Evolutionary conservation across 1,140 invertebrate genomes (phyloP), one percentile per base, ranked within the genome.

Genomic region (Idris sp.): DNA sequence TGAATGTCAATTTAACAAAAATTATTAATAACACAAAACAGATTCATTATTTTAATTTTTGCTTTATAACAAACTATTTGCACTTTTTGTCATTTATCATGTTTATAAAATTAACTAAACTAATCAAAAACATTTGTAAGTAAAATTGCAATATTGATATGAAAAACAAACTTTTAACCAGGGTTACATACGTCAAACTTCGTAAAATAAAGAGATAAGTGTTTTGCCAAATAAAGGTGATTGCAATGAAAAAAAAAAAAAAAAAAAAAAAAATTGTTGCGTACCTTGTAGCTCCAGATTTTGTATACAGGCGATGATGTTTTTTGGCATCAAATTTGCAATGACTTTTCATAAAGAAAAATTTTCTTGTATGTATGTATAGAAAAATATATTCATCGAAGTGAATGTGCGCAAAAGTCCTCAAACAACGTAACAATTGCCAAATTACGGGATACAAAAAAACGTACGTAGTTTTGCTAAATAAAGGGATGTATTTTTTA

Each of bases 381-480:
- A 49, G 35, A 6, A 38, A 48, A 49, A 65, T 58, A 9, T n/a
- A 25, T 40, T 11, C 13, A 67, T 51, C 13, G 14, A 41, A n/a
- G 7, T 30, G 40, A 36, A 44, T 8, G 13, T 15, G 31, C 19
- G 13, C 31, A 14, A 56, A 51, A 5, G 22, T 49, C 14, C 15
- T 11, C 14, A 30, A 48, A 48, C 41, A 18, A 43, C 16, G 10
- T 15, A n/a, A 69, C 16, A 33, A 58, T 58, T 62, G 68, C 68
- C 68, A 72, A 65, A 74, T 67, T 59, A 54, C 13, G 40, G 19
- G 40, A 33, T n/a, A 73, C 48, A 26, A 30, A 54, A 36, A 54
- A 8, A 62, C n/a, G n/a, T 41, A 49, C 25, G 48, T 74, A 74
- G 61, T 74, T 74, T 74, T 74, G 61, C 71, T 74, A 68, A 43